Base-by-base conservation (phyloP, 2,797 vertebrate genomes). In the Amniataba percoides region DNA sequence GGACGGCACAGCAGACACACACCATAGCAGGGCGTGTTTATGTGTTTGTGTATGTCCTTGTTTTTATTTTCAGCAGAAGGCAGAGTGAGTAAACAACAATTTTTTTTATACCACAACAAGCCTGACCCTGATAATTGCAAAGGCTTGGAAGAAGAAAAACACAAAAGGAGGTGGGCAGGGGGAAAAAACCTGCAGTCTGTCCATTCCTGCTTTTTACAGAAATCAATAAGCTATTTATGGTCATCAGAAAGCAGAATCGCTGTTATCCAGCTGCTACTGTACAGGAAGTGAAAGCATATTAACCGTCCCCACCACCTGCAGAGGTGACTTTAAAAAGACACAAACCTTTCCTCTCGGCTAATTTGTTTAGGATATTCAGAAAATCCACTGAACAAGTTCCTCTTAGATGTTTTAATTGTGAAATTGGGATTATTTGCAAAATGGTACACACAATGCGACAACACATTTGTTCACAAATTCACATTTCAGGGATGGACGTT, bases 141-240 rank as follows among this genome's bases (percentile, higher is more conserved):
- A 68, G 61, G 71, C 72, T 80, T 27, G 63, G 74, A 82, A 78
- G 3, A 57, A 42, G 34, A 51, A 82, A 81, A 73, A 67, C 53
- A 88, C 31, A 51, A 88, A 85, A 83, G 81, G 74, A 69, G 34
- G 63, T 62, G 68, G 56, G 74, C 39, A 66, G 64, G 23, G 60
- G 5, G 53, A 56, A 60, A 49, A 78, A 60, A 27, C 15, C 55
- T 2, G 62, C 69, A 71, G 83, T 74, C 64, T 77, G 86, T 83
- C 86, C 83, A 80, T 60, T 89, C 66, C 76, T 79, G 78, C 85
- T 87, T 72, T 31, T 78, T 59, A 71, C 58, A 90, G 74, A 89
- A 91, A 94, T 94, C 93, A 94, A 94, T 94, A 93, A 88, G 85
- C 82, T 87, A 88, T 94, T 93, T 89, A 89, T 91, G 90, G 89